A percentile compares a stretch with the other conserved stretches of the same genome.
phyloP scores from a whole-genome alignment of 92 coral and sea anemone genomes.

The Paragorgia papillata region DNA sequence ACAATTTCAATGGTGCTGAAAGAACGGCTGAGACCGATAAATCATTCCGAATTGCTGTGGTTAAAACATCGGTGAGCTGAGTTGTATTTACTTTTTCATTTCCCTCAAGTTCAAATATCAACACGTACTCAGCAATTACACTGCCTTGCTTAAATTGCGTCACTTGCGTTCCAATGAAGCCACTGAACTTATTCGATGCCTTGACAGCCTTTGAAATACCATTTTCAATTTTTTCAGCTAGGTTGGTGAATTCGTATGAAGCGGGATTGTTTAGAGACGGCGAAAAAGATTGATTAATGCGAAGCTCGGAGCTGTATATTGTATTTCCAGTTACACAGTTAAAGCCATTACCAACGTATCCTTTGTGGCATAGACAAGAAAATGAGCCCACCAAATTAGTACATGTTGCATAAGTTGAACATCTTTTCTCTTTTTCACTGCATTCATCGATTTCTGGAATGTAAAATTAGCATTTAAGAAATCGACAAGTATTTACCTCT shows the following conservation, averaged over 20 bases:
- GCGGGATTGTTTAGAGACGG: conserved; percentile 25
- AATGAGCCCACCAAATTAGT: conserved; percentile 5
- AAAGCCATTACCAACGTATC: conserved; percentile 31
- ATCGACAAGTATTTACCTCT: too few species aligned
- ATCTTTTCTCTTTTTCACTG: not conserved
- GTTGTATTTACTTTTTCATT: not conserved
- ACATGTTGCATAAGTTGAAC: conserved; percentile 26
- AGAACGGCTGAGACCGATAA: not conserved
- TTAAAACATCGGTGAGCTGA: not conserved
- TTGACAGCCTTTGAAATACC: conserved; percentile 7
- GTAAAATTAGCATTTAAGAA: too few species aligned
- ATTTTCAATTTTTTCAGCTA: conserved; percentile 27
- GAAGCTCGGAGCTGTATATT: conserved; percentile 8
- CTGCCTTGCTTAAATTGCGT: conserved; percentile 19
- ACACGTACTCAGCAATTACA: conserved; percentile 17
- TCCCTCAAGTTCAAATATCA: conserved; percentile 3
- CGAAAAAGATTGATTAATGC: conserved; percentile 10
- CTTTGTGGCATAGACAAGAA: conserved; percentile 36
- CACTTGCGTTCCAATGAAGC: conserved; percentile 34
- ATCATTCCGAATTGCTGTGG: not conserved
- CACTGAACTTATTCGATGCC: not conserved
- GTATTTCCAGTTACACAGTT: conserved; percentile 24
- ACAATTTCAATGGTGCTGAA: not conserved
- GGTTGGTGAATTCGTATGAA: conserved; percentile 9
- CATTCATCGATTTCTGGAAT: conserved; percentile 15